A percentile compares a stretch with the other conserved stretches of the same genome.
Evolutionary conservation across 2,113 vertebrate species (phyloP).

Genomic region (Anas platyrhynchos): DNA sequence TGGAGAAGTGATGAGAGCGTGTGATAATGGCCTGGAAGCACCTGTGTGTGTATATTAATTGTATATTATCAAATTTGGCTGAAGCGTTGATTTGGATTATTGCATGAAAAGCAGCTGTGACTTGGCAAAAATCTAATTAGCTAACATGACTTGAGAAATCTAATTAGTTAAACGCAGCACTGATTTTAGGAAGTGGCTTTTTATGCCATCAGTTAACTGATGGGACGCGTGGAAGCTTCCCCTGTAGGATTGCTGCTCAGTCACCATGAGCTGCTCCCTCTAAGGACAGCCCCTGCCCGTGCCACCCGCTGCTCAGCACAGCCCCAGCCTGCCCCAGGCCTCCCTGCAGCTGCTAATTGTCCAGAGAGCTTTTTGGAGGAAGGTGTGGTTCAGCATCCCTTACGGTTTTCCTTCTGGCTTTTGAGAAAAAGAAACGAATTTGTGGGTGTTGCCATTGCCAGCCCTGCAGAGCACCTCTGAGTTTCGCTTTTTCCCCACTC

Average conservation of each 20-base stretch:
- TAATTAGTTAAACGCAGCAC: neutral
- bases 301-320: too few relatives aligned
- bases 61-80: neutral
- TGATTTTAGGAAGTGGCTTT: neutral
- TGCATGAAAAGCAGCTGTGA: neutral
- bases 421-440: neutral
- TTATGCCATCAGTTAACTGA: neutral
- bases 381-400: neutral
- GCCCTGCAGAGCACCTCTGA: neutral
- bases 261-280: neutral
- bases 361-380: neutral
- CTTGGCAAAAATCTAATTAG: neutral
- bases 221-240: neutral
- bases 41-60: neutral
- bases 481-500: neutral
- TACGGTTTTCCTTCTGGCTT: neutral
- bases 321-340: too few relatives aligned
- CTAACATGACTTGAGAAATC: neutral
- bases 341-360: neutral
- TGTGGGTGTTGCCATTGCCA: neutral
- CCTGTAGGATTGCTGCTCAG: accelerated
- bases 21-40: neutral
- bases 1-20: neutral
- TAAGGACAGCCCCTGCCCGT: neutral
- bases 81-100: neutral